These are phyloP conservation scores for Argyrosomus japonicus DNA, from an alignment of 2,113 vertebrate species.

Conservation along the genomic window DNA sequence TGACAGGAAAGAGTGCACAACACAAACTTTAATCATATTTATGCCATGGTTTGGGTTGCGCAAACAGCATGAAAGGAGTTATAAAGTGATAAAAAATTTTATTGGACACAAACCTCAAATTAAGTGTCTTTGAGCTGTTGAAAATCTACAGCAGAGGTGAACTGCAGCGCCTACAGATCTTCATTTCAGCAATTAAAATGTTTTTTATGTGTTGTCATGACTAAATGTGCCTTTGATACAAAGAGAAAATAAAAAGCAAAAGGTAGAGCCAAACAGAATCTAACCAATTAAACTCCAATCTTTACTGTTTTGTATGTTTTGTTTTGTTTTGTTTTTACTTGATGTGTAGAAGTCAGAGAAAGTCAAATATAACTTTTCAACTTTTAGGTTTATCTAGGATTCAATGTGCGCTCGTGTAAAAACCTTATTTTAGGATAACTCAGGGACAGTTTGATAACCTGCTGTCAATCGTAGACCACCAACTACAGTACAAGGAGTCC, in stretches of 20 bases:
- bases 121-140: neutral
- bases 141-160: neutral
- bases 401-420: no score
- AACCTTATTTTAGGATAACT: no score
- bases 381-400: neutral
- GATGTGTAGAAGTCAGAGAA: neutral
- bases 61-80: neutral
- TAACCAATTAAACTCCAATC: no score
- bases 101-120: neutral
- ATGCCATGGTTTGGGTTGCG: neutral
- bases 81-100: neutral
- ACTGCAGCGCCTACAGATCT: neutral
- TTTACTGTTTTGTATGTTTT: neutral
- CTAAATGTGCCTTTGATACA: neutral
- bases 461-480: no score
- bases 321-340: no score
- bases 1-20: constrained; percentile 11
- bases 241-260: neutral
- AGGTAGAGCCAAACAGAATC: no score
- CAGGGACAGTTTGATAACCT: no score
- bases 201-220: neutral
- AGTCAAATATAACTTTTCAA: neutral
- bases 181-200: neutral
- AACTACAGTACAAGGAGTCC: no score
- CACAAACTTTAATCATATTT: constrained; percentile 19